A percentile compares a stretch with the other conserved stretches of the same genome.
Conservation (phyloP, 2,113 vertebrate genomes). For the Callionymus lyra region DNA sequence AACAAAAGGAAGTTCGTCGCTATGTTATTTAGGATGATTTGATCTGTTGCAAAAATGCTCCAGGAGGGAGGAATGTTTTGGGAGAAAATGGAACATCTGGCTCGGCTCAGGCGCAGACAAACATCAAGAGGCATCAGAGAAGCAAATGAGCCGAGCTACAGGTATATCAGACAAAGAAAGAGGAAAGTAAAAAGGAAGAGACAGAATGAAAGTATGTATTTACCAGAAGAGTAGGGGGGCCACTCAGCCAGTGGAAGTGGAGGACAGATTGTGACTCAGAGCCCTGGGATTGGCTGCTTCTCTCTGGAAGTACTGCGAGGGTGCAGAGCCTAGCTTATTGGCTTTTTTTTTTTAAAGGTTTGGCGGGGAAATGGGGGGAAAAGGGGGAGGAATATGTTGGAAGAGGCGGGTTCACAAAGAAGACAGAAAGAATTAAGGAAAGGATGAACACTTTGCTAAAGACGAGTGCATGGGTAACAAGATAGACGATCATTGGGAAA, state of each 20-base stretch:
- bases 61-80: constrained; percentile 1
- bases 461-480: constrained; percentile 29
- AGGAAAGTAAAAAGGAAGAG: constrained; percentile 11
- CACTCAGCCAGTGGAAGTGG: constrained; percentile 66
- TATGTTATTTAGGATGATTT: too few relatives aligned
- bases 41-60: constrained; percentile 14
- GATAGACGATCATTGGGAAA: constrained; percentile 32
- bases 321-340: constrained; percentile 62
- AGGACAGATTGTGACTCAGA: constrained; percentile 62
- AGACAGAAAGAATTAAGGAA: constrained; percentile 38
- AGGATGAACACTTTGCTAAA: constrained; percentile 38
- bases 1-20: too few relatives aligned
- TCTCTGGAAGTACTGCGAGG: constrained; percentile 71
- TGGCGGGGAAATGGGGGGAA: constrained; percentile 24
- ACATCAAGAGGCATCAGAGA: constrained; percentile 7
- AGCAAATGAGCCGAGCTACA: constrained; percentile 8
- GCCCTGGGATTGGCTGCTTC: constrained; percentile 63
- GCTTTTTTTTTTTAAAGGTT: constrained; percentile 46
- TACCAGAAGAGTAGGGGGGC: constrained; percentile 58
- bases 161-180: constrained; percentile 3
- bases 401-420: constrained; percentile 36
- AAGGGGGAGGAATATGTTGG: constrained; percentile 31
- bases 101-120: background rate
- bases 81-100: constrained; percentile 8
- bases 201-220: constrained; percentile 57